Base-by-base conservation (phyloP, 2,113 vertebrate species). In the Macrotus californicus region DNA sequence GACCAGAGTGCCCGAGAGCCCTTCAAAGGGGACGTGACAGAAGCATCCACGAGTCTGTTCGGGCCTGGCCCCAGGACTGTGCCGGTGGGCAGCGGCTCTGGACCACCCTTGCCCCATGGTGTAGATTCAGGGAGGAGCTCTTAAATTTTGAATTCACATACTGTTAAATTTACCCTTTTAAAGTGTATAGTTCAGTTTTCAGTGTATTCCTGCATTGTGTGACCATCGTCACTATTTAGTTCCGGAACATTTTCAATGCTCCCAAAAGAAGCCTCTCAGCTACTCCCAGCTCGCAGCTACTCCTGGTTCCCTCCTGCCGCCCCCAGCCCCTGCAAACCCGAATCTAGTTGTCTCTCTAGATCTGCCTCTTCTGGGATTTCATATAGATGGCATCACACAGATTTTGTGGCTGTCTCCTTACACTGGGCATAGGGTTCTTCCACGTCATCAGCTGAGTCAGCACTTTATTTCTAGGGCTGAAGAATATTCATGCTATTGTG, bases 1-100 rank as follows among this genome's bases (percentile, higher is more conserved):
- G 43, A 41, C 31, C 0, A 0, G 7, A 2, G 2, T 36, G 85
- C 26, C 50, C 10, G 3, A 46, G 34, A n/a, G 29, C 36, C 1
- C 43, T 29, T 36, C 31, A 15, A 36, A 48, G 39, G 50, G n/a
- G 15, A 3, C 2, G 9, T 12, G 56, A n/a, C 29, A 14, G 29
- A 10, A 48, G 41, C 59, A 36, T 21, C 36, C 26, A 5, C 14
- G 41, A 0, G 2, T 39, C 41, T 52, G 0, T 34, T 31, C 14
- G 5, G 8, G 13, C 39, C 43, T 11, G 4, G 18, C 12, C 36
- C 41, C 6, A 34, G 87, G 48, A 5, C 61, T 26, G 29, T 7
- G 34, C 21, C 84, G 6, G 7, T 0, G 41, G 29, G 29, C 6
- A 6, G 13, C 1, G 36, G 34, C 13, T 29, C 43, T 21, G 34